A percentile compares a stretch with the other conserved stretches of the same genome.
These are phyloP conservation scores for Clavelina lepadiformis DNA, from an alignment of 23 tunicate species.

Conservation along the genomic window DNA sequence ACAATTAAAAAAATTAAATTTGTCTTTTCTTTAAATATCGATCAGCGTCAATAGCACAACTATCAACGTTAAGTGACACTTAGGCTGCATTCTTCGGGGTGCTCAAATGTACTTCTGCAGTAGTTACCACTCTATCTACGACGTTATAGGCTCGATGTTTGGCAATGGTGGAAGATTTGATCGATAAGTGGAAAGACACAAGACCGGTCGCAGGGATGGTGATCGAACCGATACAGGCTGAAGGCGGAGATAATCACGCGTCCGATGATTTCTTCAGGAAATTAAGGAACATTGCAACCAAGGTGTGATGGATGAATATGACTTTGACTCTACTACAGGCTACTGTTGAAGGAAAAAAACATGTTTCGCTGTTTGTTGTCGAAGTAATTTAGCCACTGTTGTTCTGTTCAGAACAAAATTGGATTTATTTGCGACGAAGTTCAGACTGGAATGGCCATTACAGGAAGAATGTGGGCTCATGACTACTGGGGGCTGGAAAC, in stretches of 20 bases:
- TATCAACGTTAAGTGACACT: too few relatives aligned
- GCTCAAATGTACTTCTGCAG: too few relatives aligned
- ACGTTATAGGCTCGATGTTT: slow-evolving; percentile 75
- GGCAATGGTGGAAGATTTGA: slow-evolving; percentile 55
- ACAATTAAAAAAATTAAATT: too few relatives aligned
- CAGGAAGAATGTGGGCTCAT: slow-evolving; percentile 98
- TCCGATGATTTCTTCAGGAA: slow-evolving; percentile 69
- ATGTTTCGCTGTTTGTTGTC: too few relatives aligned
- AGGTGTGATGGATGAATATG: slow-evolving; percentile 31
- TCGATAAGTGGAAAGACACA: slow-evolving; percentile 45
- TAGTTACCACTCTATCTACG: too few relatives aligned
- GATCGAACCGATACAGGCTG: slow-evolving; percentile 97
- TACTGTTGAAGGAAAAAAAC: too few relatives aligned
- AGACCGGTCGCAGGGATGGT: slow-evolving; percentile 81
- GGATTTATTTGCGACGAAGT: slow-evolving; percentile 94
- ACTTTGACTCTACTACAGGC: too few relatives aligned
- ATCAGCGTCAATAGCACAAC: too few relatives aligned
- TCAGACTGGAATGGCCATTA: slow-evolving; percentile 84
- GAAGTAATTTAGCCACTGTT: too few relatives aligned
- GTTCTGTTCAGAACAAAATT: slow-evolving; percentile 39
- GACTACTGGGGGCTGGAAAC: slow-evolving; percentile 83
- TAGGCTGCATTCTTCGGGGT: too few relatives aligned
- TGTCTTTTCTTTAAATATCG: too few relatives aligned
- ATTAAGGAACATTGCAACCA: slow-evolving; percentile 59
- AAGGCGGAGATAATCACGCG: slow-evolving; percentile 95